Base-by-base conservation (phyloP, 2,113 vertebrate species). In the Bos indicus region DNA sequence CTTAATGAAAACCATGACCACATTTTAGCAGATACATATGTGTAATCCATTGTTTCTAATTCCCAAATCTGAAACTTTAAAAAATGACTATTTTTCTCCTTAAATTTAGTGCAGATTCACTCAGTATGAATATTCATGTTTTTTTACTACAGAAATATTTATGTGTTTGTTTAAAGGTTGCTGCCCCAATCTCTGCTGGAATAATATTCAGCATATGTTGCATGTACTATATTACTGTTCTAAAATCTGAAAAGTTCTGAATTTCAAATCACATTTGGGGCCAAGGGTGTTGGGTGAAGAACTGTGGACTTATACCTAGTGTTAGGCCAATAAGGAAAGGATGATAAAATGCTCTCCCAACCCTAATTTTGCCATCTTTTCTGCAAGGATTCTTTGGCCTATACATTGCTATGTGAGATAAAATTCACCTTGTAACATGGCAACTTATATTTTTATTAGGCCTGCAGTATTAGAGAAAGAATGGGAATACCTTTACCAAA, bases 61-160 rank as follows among this genome's bases (percentile, higher is more conserved):
- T 88, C 54, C 19, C 43, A 91, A 93, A 90, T 95, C 67, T 48
- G 81, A 93, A 88, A 89, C 30, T 62, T 54, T 92, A 81, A 95
- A 95, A 96, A 84, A 36, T 71, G 36, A 56, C 5, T 30, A 59
- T 92, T 56, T 92, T 3, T 11, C 14, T 23, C 17, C 40, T 13
- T 82, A 26, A 30, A 7, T 92, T 71, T 89, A 94, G 40, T n/a
- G n/a, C 26, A 94, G 59, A 33, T 26, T 94, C 88, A 81, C 62
- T 91, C 78, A 85, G 40, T 84, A 17, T 94, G 83, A 94, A 33
- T 46, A 90, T 71, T 95, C 60, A 59, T 59, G 16, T 51, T 16
- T 77, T 95, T 96, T 96, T 33, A 71, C 14, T 46, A n/a, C 48
- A 94, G 51, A 95, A 71, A 52, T 90, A 25, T 83, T 56, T 94